These are phyloP conservation scores for Mylabris phalerata DNA, from an alignment of 1,140 invertebrate genomes.

Conservation along the genomic window DNA sequence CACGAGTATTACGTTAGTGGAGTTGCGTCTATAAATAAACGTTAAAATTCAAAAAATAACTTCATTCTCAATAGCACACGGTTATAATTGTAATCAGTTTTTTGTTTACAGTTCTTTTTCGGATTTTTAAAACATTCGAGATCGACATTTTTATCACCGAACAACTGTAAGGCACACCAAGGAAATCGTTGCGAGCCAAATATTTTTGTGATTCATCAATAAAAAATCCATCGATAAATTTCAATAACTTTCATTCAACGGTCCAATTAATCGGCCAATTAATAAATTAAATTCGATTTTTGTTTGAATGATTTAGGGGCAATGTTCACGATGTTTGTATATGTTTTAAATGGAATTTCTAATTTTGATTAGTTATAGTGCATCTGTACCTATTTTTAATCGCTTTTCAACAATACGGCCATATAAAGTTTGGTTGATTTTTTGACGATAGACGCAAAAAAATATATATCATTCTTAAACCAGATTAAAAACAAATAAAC, in stretches of 20 bases:
- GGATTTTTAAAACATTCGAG: background rate
- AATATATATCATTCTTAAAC: constrained; percentile 4
- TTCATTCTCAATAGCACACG: background rate
- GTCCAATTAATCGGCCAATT: background rate
- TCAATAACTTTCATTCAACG: background rate
- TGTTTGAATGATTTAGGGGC: constrained; percentile 4
- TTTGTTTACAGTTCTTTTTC: background rate
- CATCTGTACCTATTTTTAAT: background rate
- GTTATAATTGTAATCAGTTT: background rate
- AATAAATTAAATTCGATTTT: too few relatives aligned
- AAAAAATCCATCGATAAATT: constrained; percentile 2
- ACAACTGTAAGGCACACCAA: background rate
- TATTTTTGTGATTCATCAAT: constrained; percentile 14
- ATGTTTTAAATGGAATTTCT: background rate
- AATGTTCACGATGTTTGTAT: constrained; percentile 10
- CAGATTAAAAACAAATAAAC: constrained; percentile 19
- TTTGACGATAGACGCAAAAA: background rate
- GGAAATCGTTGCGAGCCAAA: constrained; percentile 11
- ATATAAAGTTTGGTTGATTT: constrained; percentile 5
- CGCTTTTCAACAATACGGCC: constrained; percentile 3
- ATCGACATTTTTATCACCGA: background rate
- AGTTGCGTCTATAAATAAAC: constrained; percentile 16
- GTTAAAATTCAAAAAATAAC: constrained; percentile 15
- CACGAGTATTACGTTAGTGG: constrained; percentile 19
- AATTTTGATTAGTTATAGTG: background rate